phyloP scores from a whole-genome alignment of 2,113 vertebrate species.

The Solenodon paradoxus region DNA sequence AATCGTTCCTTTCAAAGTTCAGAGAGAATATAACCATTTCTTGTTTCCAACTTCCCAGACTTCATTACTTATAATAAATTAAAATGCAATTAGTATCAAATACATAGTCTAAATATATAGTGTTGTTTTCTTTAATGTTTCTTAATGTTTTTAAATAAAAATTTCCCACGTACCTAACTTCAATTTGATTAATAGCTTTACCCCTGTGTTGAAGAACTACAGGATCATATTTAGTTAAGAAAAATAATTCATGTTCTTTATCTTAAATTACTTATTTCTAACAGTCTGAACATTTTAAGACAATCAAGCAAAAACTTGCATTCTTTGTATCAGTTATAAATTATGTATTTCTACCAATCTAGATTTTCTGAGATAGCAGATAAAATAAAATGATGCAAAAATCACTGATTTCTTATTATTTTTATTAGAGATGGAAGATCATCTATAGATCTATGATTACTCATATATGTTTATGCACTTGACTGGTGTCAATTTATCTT shows the following conservation, averaged over 20 bases:
- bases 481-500: neutral
- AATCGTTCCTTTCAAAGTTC: neutral
- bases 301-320: neutral
- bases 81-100: neutral
- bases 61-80: neutral
- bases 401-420: neutral
- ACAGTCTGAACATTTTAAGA: neutral
- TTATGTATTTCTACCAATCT: neutral
- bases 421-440: neutral
- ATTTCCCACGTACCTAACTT: neutral
- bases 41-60: neutral
- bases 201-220: neutral
- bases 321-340: neutral
- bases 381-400: neutral
- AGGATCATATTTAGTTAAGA: neutral
- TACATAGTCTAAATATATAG: neutral
- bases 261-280: neutral
- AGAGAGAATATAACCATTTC: neutral
- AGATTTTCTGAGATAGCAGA: neutral
- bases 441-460: neutral
- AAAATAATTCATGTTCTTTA: neutral
- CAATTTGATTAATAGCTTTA: neutral
- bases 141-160: neutral
- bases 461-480: neutral
- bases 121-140: neutral